Base-by-base conservation (phyloP, 92 coral and sea anemone genomes). In the Desmophyllum pertusum region DNA sequence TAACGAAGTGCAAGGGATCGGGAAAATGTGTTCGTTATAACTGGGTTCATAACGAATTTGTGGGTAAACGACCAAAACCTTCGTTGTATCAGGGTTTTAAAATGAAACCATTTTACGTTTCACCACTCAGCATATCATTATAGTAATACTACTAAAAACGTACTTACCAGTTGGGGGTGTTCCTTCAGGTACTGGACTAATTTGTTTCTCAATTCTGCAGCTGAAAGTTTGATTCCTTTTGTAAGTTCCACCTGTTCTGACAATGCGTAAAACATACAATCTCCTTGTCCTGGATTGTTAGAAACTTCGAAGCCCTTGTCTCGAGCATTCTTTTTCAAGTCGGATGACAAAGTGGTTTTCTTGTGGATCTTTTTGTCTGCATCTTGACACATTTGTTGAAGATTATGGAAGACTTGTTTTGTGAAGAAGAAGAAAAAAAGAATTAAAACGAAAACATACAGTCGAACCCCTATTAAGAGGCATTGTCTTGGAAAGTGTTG, bases 241-340 rank as follows among this genome's bases (percentile, higher is more conserved):
- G 6, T 30, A 41, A 33, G 6, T 43, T 74, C 5, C 81, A 84
- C 6, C 35, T 84, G 87, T 11, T 37, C 50, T n/a, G 73, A 40
- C 52, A 84, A 59, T 10, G 87, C 87, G 30, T 46, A 31, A 62
- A 84, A 84, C 81, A 84, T 63, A n/a, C 87, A 84, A 36, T 84
- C 19, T 19, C 87, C 87, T 27, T 43, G 5, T 50, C 87, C 81
- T 6, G 19, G 6, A 37, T 84, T 84, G 52, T 25, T 7, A 23
- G 4, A 5, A 39, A 81, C 3, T 23, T 7, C 6, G 0, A 84
- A 62, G 17, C 87, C 87, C 37, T 61, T 41, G 0, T 43, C 10
- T 0, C 0, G 0, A 51, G 87, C 87, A 2, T 42, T 84, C 73
- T 5, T 61, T 31, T 33, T 4, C 87, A 84, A 39, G 6, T n/a